These are phyloP conservation scores for Garrulus glandarius DNA, from an alignment of 2,797 vertebrate species.

Conservation along the genomic window DNA sequence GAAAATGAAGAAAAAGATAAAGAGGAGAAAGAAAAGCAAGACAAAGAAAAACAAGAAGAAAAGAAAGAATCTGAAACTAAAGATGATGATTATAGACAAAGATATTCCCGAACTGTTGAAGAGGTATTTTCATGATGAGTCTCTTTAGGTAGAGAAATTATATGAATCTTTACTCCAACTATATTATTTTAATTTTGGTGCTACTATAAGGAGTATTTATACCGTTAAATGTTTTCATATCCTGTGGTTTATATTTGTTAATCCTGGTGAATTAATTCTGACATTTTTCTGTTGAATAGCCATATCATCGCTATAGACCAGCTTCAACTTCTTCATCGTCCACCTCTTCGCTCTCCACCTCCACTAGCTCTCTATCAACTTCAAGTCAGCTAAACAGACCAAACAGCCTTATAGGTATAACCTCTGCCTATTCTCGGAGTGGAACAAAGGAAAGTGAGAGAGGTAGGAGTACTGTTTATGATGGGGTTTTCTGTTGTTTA, in stretches of 20 bases:
- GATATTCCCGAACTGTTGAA: constrained; percentile 87
- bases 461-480: constrained; percentile 74
- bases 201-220: background rate
- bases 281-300: constrained; percentile 67
- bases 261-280: constrained; percentile 31
- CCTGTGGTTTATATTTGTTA: background rate
- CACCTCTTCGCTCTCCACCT: constrained; percentile 79
- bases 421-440: constrained; percentile 88
- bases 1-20: constrained; percentile 96
- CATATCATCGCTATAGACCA: constrained; percentile 87
- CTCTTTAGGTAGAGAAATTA: background rate
- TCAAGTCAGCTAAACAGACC: constrained; percentile 90
- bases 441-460: constrained; percentile 89
- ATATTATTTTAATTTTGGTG: background rate
- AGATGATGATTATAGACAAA: constrained; percentile 94
- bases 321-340: constrained; percentile 73
- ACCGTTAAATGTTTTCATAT: background rate
- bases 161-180: background rate
- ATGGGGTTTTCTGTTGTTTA: background rate
- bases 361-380: constrained; percentile 80
- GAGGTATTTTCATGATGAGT: constrained; percentile 81
- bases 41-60: constrained; percentile 93
- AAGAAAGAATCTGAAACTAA: constrained; percentile 91
- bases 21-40: constrained; percentile 89
- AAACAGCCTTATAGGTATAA: constrained; percentile 94